Conservation (phyloP, 2,888 invertebrate species). For the Aporophyla lueneburgensis region DNA sequence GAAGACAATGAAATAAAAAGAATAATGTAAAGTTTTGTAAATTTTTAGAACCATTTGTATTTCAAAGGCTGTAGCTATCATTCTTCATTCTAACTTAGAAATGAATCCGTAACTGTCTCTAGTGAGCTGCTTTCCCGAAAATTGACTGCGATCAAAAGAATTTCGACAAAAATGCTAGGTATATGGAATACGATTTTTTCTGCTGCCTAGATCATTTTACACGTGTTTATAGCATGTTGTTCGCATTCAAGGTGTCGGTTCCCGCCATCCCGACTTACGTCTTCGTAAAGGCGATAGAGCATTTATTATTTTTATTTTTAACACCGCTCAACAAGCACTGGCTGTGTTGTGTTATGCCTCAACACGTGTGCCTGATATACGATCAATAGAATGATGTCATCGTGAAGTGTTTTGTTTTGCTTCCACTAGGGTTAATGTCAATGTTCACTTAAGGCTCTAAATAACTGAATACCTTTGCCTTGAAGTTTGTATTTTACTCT, state of each 20-base stretch:
- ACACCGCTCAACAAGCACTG: conserved; percentile 37
- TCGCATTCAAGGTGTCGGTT: conserved; percentile 36
- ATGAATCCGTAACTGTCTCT: neutral
- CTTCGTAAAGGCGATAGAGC: conserved; percentile 63
- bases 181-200: neutral
- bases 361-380: conserved; percentile 50
- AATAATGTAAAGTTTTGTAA: neutral
- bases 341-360: conserved; percentile 22
- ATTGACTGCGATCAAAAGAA: neutral
- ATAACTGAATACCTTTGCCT: conserved; percentile 26
- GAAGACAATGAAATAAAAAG: conserved; percentile 7
- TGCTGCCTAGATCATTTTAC: neutral
- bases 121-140: neutral
- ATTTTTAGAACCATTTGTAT: neutral
- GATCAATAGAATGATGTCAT: conserved; percentile 64
- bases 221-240: conserved; percentile 15
- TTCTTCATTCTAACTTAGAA: neutral
- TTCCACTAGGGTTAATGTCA: conserved; percentile 43
- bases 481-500: conserved; percentile 2
- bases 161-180: neutral
- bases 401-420: conserved; percentile 43
- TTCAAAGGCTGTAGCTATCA: too few relatives aligned
- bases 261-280: conserved; percentile 22
- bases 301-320: conserved; percentile 62
- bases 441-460: conserved; percentile 30